Evolutionary conservation across 2,888 invertebrate genomes (phyloP).

Genomic region (Synergus umbraculus): DNA sequence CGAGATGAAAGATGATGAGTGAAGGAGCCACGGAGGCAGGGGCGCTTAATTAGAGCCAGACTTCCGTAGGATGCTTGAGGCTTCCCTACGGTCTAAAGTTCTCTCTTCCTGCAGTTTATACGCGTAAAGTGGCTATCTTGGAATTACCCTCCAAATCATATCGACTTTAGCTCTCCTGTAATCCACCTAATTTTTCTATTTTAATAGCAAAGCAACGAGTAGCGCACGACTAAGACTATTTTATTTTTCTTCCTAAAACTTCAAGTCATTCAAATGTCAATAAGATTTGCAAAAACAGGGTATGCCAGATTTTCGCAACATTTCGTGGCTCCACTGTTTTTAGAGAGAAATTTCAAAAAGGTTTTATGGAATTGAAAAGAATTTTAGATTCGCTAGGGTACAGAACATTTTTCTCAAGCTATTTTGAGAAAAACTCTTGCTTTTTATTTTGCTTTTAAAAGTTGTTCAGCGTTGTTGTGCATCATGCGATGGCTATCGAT

Average conservation of each 20-base stretch:
- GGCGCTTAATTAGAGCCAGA: constrained; percentile 77
- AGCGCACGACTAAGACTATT: too few relatives aligned
- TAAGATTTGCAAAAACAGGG: too few relatives aligned
- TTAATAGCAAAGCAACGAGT: too few relatives aligned
- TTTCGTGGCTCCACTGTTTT: too few relatives aligned
- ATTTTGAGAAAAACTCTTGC: not conserved
- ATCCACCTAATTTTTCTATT: constrained; percentile 28
- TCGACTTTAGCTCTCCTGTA: constrained; percentile 53
- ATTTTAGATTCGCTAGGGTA: too few relatives aligned
- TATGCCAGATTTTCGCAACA: too few relatives aligned
- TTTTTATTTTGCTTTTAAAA: not conserved
- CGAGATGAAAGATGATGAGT: constrained; percentile 65
- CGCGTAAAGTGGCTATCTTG: constrained; percentile 74
- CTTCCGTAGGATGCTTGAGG: constrained; percentile 76
- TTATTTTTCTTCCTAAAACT: too few relatives aligned
- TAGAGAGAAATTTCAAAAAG: too few relatives aligned
- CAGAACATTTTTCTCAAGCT: too few relatives aligned
- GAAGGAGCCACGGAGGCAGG: constrained; percentile 68
- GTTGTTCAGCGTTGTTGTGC: not conserved
- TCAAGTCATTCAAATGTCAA: too few relatives aligned
- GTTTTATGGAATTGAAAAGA: too few relatives aligned
- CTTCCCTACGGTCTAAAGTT: constrained; percentile 71
- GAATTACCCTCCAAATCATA: constrained; percentile 69
- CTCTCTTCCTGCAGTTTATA: constrained; percentile 73
- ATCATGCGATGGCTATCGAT: constrained; percentile 17